phyloP scores from a whole-genome alignment of 2,113 vertebrate genomes.

The Rhizomys pruinosus region DNA sequence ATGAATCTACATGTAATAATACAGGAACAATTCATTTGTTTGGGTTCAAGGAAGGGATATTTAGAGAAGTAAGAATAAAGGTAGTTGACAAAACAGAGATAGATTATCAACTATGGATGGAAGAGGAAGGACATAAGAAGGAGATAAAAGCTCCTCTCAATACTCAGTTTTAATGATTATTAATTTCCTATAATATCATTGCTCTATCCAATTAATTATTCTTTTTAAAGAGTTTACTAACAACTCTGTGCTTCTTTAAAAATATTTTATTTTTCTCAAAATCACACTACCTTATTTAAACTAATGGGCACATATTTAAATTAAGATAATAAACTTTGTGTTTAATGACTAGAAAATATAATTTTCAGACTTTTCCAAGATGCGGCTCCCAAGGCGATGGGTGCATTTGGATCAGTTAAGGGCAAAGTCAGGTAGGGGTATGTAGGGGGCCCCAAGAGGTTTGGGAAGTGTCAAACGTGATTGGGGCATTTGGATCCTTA shows the following conservation, averaged over 20 bases:
- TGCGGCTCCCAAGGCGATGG: too few relatives aligned
- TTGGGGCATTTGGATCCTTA: too few relatives aligned
- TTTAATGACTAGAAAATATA: slow-evolving; percentile 68
- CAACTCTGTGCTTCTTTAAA: slow-evolving; percentile 74
- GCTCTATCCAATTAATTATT: slow-evolving; percentile 75
- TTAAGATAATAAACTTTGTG: slow-evolving; percentile 75
- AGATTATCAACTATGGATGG: background rate
- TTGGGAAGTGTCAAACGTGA: too few relatives aligned
- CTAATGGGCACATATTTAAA: slow-evolving; percentile 71
- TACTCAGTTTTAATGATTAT: background rate
- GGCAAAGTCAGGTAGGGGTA: too few relatives aligned
- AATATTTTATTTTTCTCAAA: slow-evolving; percentile 79
- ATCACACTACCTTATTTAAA: slow-evolving; percentile 76
- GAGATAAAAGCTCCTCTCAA: background rate
- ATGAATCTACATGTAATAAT: background rate
- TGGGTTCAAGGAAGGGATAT: background rate
- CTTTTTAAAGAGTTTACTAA: slow-evolving; percentile 76
- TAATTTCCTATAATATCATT: background rate
- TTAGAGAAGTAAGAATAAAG: background rate
- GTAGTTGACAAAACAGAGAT: background rate
- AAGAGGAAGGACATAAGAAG: background rate
- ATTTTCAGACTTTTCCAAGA: too few relatives aligned
- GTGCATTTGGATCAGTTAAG: too few relatives aligned
- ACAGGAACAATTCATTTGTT: background rate
- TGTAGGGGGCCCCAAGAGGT: too few relatives aligned